Evolutionary conservation across 1,140 invertebrate species (phyloP).

Genomic region (Temnothorax curvispinosus): DNA sequence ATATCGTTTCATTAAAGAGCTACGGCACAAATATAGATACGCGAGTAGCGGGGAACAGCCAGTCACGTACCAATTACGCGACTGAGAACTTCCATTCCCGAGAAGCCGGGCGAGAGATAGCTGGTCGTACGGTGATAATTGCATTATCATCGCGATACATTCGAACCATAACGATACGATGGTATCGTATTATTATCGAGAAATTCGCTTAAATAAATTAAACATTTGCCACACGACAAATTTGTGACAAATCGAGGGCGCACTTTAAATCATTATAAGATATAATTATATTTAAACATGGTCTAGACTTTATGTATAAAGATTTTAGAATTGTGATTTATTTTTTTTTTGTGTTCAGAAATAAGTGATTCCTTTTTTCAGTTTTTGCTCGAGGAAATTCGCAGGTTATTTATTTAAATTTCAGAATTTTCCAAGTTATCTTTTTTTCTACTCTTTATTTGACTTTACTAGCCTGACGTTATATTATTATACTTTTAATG

Average conservation of each 20-base stretch:
- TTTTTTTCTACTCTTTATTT: neutral
- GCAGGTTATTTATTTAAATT: neutral
- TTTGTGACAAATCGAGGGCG: neutral
- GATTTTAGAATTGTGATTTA: neutral
- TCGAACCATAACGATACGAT: slow-evolving; percentile 22
- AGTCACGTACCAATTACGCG: slow-evolving; percentile 52
- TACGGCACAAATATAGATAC: slow-evolving; percentile 58
- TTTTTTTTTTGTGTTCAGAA: neutral
- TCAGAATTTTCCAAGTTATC: neutral
- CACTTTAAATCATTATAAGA: neutral
- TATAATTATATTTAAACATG: neutral
- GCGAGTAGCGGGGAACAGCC: slow-evolving; percentile 14
- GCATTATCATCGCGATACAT: slow-evolving; percentile 47
- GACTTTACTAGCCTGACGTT: neutral
- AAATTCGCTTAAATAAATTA: slow-evolving; percentile 25
- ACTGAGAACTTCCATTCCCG: slow-evolving; percentile 48
- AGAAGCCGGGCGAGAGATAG: slow-evolving; percentile 43
- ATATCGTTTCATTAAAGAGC: slow-evolving; percentile 53
- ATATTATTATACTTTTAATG: neutral
- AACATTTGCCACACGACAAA: neutral
- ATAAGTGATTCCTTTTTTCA: neutral
- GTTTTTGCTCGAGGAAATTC: neutral
- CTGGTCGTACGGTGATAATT: slow-evolving; percentile 48
- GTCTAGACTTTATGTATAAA: neutral
- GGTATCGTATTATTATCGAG: slow-evolving; percentile 1